These are phyloP conservation scores for Euplexia lucipara DNA, from an alignment of 2,888 invertebrate species.

Conservation along the genomic window DNA sequence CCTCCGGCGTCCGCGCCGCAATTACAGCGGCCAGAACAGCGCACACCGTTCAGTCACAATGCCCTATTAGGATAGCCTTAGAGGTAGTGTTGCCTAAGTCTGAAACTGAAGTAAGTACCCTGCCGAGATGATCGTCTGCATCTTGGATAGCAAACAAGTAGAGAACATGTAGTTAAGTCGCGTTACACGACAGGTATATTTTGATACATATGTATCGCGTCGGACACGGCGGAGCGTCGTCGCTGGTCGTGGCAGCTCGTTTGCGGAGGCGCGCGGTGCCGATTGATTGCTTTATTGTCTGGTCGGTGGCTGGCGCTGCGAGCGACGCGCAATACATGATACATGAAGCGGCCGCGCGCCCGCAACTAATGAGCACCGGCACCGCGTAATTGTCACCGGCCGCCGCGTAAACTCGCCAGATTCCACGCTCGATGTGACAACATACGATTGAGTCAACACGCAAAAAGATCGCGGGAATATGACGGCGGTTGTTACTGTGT, in stretches of 20 bases:
- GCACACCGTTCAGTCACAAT: conserved; percentile 78
- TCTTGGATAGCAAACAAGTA: conserved; percentile 41
- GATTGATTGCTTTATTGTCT: conserved; percentile 90
- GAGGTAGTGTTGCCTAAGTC: conserved; percentile 61
- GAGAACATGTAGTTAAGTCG: conserved; percentile 54
- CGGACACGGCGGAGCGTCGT: conserved; percentile 69
- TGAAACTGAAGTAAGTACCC: conserved; percentile 56
- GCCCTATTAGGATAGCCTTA: conserved; percentile 79
- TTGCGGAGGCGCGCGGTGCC: conserved; percentile 77
- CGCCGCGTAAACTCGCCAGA: conserved; percentile 73
- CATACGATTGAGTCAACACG: conserved; percentile 77
- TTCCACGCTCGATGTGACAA: conserved; percentile 70
- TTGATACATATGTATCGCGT: conserved; percentile 69
- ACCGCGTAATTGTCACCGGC: conserved; percentile 85
- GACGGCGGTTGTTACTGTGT: conserved; percentile 75
- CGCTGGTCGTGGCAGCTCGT: conserved; percentile 76
- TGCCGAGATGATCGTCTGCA: conserved; percentile 58
- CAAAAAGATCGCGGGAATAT: conserved; percentile 78
- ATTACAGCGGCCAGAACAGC: conserved; percentile 82
- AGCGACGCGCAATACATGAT: conserved; percentile 88
- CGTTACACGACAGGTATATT: conserved; percentile 67
- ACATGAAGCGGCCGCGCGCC: conserved; percentile 84
- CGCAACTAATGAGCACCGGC: conserved; percentile 85
- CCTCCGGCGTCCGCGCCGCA: conserved; percentile 87
- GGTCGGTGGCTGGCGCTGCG: conserved; percentile 73